phyloP scores from a whole-genome alignment of 2,797 vertebrate species.

The Hafferia zeledoni region DNA sequence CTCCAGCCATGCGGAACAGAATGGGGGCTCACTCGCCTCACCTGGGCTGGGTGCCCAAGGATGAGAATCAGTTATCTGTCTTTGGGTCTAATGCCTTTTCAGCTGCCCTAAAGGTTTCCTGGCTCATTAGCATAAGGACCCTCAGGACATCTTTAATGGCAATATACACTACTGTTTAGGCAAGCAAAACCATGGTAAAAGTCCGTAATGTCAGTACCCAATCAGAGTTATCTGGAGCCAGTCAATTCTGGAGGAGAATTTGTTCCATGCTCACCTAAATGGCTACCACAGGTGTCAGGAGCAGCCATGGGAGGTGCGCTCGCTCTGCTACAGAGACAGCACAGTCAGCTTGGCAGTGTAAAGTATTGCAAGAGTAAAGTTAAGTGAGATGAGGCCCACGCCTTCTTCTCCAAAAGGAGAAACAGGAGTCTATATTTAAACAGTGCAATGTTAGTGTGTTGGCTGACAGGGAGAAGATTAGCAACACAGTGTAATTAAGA shows the following conservation, averaged over 20 bases:
- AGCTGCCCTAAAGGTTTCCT: background rate
- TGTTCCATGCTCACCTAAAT: background rate
- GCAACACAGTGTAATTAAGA: background rate
- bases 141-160: background rate
- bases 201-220: background rate
- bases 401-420: background rate
- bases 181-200: background rate
- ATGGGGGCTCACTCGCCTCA: background rate
- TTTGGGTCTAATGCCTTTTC: background rate
- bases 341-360: background rate
- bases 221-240: background rate
- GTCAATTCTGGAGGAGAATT: background rate
- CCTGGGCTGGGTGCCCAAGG: background rate
- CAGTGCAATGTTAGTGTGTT: accelerated
- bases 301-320: background rate
- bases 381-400: background rate
- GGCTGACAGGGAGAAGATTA: background rate
- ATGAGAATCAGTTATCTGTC: background rate
- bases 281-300: background rate
- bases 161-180: background rate
- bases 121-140: background rate
- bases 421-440: background rate
- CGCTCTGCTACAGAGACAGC: background rate
- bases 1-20: background rate
- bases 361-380: background rate